A percentile compares a stretch with the other conserved stretches of the same genome.
Conservation (phyloP, 2,888 invertebrate species). For the Plagodis pulveraria region DNA sequence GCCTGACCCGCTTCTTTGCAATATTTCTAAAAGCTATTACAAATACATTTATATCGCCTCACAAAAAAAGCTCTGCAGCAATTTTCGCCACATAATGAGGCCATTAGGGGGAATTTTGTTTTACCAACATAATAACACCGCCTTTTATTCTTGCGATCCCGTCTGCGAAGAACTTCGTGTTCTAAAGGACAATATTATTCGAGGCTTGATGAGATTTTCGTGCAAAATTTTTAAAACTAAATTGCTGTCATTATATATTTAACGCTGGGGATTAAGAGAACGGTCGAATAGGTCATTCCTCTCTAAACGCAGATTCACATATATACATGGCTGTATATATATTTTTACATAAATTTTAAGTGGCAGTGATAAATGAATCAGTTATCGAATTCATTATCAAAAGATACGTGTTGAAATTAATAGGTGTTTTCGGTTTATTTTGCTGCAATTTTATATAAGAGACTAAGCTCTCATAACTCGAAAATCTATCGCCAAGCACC, state of each 20-base stretch:
- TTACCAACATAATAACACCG: slow-evolving; percentile 85
- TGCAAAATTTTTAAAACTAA: slow-evolving; percentile 81
- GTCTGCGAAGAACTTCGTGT: slow-evolving; percentile 75
- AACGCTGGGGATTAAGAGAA: slow-evolving; percentile 71
- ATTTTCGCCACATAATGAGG: slow-evolving; percentile 85
- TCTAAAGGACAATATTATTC: slow-evolving; percentile 83
- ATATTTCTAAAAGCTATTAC: slow-evolving; percentile 85
- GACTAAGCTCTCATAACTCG: no score
- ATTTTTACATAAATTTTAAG: no score
- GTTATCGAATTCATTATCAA: no score
- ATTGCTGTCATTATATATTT: slow-evolving; percentile 80
- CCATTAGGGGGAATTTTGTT: slow-evolving; percentile 84
- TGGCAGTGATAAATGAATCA: no score
- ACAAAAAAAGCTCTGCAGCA: slow-evolving; percentile 81
- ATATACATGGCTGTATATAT: no score
- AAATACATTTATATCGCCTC: slow-evolving; percentile 83
- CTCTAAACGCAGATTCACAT: slow-evolving; percentile 13
- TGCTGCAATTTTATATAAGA: not conserved
- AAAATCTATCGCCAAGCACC: no score
- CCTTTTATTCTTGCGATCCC: slow-evolving; percentile 78
- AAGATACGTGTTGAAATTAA: no score
- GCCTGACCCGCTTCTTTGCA: slow-evolving; percentile 80
- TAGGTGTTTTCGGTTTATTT: slow-evolving; percentile 19
- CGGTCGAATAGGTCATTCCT: slow-evolving; percentile 68
- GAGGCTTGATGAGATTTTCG: slow-evolving; percentile 80